Evolutionary conservation across 2,888 invertebrate species (phyloP).

Genomic region (Cephus rjabovi): DNA sequence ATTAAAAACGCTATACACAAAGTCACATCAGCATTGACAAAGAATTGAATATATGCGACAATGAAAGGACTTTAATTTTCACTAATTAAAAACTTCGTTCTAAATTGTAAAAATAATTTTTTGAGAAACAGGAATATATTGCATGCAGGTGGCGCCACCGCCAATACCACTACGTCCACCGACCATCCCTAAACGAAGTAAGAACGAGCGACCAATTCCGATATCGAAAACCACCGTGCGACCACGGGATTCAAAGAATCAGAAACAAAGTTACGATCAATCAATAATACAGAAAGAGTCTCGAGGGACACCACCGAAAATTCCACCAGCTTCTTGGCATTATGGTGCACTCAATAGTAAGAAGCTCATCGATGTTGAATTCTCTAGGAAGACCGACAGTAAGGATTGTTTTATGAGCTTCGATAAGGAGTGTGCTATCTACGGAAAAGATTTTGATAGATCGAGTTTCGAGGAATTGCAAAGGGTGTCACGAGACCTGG

Average conservation of each 20-base stretch:
- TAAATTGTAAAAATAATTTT: no score
- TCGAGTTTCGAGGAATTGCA: neutral
- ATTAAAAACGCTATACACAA: no score
- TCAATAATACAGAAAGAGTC: conserved; percentile 40
- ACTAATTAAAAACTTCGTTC: no score
- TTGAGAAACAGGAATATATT: no score
- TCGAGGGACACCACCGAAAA: conserved; percentile 31
- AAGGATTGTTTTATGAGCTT: conserved; percentile 32
- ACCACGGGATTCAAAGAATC: conserved; percentile 11
- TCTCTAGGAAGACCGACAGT: conserved; percentile 25
- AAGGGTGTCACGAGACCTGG: conserved; percentile 47
- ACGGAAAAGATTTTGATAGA: conserved; percentile 15
- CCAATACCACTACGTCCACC: conserved; percentile 68
- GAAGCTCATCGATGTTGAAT: conserved; percentile 50
- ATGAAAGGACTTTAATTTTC: no score
- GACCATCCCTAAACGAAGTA: conserved; percentile 68
- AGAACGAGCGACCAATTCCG: conserved; percentile 57
- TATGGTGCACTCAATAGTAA: conserved; percentile 60
- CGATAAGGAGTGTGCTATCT: conserved; percentile 12
- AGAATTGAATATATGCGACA: no score
- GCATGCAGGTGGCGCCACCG: conserved; percentile 59
- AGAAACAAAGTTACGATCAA: conserved; percentile 54
- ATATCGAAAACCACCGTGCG: conserved; percentile 15
- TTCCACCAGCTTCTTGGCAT: conserved; percentile 62
- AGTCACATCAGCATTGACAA: no score